A percentile compares a stretch with the other conserved stretches of the same genome.
Conservation (phyloP, 1,140 invertebrate genomes). For the Rhizoglyphus robini region DNA sequence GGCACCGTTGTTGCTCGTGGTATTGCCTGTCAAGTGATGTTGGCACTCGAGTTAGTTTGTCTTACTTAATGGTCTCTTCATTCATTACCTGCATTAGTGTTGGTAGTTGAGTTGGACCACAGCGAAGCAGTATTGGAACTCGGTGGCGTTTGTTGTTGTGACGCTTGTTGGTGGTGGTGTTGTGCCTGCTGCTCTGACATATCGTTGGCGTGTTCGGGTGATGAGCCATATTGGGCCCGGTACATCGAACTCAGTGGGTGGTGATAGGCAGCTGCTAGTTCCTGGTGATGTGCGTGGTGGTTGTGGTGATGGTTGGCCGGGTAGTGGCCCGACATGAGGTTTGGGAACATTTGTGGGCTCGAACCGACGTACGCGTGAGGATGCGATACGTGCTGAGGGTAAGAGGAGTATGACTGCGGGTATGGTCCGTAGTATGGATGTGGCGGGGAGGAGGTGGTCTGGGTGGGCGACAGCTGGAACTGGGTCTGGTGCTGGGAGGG, state of each 20-base stretch:
- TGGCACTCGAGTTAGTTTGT: too few species aligned
- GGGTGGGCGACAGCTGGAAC: neutral
- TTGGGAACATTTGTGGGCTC: conserved; percentile 2
- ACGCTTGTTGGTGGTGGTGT: neutral
- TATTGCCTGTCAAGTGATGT: neutral
- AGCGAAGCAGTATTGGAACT: neutral
- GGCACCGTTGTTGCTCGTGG: neutral
- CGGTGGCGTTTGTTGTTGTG: neutral
- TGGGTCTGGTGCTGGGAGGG: too few species aligned
- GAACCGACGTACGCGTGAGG: neutral
- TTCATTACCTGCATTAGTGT: too few species aligned
- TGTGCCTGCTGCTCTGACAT: neutral
- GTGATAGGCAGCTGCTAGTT: neutral
- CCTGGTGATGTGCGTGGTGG: neutral
- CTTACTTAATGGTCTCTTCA: too few species aligned
- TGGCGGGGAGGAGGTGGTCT: neutral
- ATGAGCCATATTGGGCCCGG: conserved; percentile 12
- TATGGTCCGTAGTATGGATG: neutral
- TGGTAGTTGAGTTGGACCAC: neutral
- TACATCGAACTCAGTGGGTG: conserved; percentile 8
- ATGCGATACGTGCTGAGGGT: neutral
- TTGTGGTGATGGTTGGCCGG: neutral
- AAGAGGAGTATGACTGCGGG: too few species aligned
- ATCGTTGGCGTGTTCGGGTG: conserved; percentile 5
- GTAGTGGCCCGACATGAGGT: conserved; percentile 18